Percentiles rank a stretch among this genome's conserved stretches.
phyloP scores from a whole-genome alignment of 1,140 invertebrate species.

The Babylonia areolata region DNA sequence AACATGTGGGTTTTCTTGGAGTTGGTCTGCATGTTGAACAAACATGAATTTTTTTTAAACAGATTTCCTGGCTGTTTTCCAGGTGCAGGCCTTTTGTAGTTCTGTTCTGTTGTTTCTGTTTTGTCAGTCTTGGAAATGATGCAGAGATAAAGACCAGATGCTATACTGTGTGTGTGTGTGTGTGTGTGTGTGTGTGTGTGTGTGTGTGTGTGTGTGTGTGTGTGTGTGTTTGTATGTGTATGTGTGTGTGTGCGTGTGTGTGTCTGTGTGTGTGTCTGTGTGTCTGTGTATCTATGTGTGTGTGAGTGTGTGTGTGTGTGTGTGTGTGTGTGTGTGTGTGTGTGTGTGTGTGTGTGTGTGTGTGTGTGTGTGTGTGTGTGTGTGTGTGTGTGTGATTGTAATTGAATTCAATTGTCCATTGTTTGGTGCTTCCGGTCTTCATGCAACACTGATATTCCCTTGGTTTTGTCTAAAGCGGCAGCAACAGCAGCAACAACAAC shows the following conservation, averaged over 20 bases:
- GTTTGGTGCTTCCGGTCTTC: too few relatives aligned
- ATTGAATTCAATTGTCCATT: not conserved
- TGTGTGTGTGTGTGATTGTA: not conserved
- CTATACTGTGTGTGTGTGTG: too few relatives aligned
- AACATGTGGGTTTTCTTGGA: too few relatives aligned
- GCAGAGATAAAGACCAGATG: too few relatives aligned
- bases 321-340: not conserved
- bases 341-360: not conserved
- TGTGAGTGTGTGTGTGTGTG: not conserved
- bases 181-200: too few relatives aligned
- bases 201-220: too few relatives aligned
- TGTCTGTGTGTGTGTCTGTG: not conserved
- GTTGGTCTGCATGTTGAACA: not conserved
- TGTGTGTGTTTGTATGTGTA: too few relatives aligned
- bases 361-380: not conserved
- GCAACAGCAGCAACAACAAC: too few relatives aligned
- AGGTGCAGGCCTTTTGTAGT: not conserved
- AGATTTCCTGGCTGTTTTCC: not conserved
- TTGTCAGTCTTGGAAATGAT: too few relatives aligned
- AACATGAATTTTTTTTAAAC: not conserved
- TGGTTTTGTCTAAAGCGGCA: too few relatives aligned
- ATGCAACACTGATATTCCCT: too few relatives aligned
- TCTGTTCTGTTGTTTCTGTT: not conserved
- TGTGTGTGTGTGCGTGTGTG: too few relatives aligned
- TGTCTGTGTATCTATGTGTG: not conserved